phyloP scores from a whole-genome alignment of 1,140 invertebrate species.

The Aplysia californica region DNA sequence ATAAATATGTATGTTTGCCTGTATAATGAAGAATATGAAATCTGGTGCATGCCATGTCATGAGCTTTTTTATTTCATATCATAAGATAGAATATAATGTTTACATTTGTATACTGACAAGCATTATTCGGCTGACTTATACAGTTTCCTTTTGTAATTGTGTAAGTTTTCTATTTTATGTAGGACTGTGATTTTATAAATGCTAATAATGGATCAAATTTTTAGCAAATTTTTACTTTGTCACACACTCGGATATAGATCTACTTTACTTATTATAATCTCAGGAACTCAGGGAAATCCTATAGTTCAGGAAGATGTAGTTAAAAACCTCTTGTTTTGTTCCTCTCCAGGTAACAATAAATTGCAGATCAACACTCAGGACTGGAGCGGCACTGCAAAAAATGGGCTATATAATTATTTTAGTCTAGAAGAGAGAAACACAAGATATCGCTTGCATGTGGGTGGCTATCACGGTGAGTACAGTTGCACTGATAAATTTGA shows the following conservation, averaged over 20 bases:
- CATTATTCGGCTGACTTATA: too few species aligned
- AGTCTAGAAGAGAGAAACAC: constrained; percentile 11
- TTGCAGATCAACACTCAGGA: constrained; percentile 45
- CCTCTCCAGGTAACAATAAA: constrained; percentile 41
- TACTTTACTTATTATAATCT: too few species aligned
- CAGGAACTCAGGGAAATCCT: not conserved
- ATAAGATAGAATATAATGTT: not conserved
- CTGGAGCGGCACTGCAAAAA: constrained; percentile 34
- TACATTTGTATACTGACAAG: too few species aligned
- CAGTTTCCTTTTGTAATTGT: too few species aligned
- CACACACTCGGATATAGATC: too few species aligned
- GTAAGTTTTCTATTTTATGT: not conserved
- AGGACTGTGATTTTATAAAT: not conserved
- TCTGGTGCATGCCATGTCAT: not conserved
- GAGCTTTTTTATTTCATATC: not conserved
- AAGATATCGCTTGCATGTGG: constrained; percentile 33
- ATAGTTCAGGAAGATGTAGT: not conserved
- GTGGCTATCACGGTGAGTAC: constrained; percentile 13
- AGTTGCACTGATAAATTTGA: not conserved
- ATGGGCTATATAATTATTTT: constrained; percentile 42
- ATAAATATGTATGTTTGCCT: not conserved
- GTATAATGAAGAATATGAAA: too few species aligned
- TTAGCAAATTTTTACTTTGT: not conserved
- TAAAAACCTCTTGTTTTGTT: not conserved
- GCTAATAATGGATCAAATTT: not conserved